A percentile compares a stretch with the other conserved stretches of the same genome.
These are phyloP conservation scores for Sarcophaga bullata DNA, from an alignment of 1,140 invertebrate genomes.

Conservation along the genomic window DNA sequence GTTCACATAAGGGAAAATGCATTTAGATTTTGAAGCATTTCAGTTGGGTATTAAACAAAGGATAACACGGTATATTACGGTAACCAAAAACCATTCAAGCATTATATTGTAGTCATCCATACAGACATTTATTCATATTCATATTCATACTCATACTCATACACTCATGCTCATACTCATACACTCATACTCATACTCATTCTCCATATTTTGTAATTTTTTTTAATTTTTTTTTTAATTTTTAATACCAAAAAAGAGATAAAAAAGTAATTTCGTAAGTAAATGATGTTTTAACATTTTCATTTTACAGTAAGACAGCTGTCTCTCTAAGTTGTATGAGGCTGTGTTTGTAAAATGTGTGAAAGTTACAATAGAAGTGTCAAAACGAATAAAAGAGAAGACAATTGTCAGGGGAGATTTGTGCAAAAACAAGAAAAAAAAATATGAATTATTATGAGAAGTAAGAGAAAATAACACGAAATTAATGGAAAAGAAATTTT, in stretches of 20 bases:
- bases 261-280: too few relatives aligned
- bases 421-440: background rate
- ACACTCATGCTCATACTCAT: background rate
- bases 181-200: background rate
- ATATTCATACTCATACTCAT: background rate
- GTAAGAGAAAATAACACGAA: too few relatives aligned
- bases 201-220: background rate
- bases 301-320: background rate
- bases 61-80: background rate
- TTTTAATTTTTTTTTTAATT: background rate
- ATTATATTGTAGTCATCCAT: too few relatives aligned
- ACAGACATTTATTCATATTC: background rate
- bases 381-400: constrained; percentile 1
- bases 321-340: background rate
- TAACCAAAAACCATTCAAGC: too few relatives aligned
- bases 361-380: background rate
- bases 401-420: background rate
- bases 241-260: background rate
- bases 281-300: background rate
- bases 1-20: constrained; percentile 24
- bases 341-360: background rate
- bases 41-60: background rate
- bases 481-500: too few relatives aligned
- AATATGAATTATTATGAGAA: too few relatives aligned
- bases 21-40: background rate